A percentile compares a stretch with the other conserved stretches of the same genome.
phyloP scores from a whole-genome alignment of 2,113 vertebrate species.

The Oncorhynchus tshawytscha region DNA sequence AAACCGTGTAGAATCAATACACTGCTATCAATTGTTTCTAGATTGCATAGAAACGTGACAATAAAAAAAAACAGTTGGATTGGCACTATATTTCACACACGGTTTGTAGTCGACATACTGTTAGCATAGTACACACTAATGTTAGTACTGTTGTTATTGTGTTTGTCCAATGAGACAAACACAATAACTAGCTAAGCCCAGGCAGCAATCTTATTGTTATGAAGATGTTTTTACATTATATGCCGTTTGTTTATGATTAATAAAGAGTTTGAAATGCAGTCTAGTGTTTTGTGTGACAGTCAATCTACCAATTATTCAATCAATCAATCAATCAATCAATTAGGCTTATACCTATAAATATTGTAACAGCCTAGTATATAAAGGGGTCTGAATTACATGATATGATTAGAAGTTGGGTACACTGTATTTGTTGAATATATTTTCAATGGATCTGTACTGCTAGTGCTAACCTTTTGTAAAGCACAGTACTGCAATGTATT shows the following conservation, averaged over 20 bases:
- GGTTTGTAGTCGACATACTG: no score
- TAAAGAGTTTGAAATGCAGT: constrained; percentile 45
- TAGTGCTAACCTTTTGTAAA: no score
- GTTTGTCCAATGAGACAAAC: constrained; percentile 9
- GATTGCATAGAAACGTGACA: no score
- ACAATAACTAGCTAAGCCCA: constrained; percentile 14
- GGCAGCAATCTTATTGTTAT: constrained; percentile 4
- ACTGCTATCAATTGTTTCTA: background rate
- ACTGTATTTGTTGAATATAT: no score
- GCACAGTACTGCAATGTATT: no score
- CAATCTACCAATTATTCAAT: background rate
- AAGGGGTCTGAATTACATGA: no score
- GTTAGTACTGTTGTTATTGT: background rate
- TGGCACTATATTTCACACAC: no score
- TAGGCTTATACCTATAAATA: background rate
- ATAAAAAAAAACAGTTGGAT: no score
- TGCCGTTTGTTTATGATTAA: constrained; percentile 35
- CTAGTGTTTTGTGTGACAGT: background rate
- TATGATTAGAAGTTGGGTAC: no score
- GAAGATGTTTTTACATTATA: background rate
- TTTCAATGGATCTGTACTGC: no score
- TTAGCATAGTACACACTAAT: background rate
- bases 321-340: constrained; percentile 22
- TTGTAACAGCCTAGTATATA: no score
- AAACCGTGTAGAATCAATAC: no score